Percentiles rank a stretch among this genome's conserved stretches.
These are phyloP conservation scores for Apodemia mormo DNA, from an alignment of 2,888 invertebrate species.

Conservation along the genomic window DNA sequence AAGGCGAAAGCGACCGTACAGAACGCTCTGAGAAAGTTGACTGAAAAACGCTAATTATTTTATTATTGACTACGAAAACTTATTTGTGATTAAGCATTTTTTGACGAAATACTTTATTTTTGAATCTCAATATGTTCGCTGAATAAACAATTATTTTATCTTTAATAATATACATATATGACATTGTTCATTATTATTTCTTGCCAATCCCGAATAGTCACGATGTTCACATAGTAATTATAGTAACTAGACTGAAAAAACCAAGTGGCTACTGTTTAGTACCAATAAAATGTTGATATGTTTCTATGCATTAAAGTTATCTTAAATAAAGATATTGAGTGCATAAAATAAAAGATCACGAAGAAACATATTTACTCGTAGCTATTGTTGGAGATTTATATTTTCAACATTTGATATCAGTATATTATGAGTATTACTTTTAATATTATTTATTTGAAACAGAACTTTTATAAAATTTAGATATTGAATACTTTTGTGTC, in stretches of 20 bases:
- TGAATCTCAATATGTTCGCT: conserved; percentile 23
- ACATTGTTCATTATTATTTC: conserved; percentile 24
- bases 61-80: conserved; percentile 43
- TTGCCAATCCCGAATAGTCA: conserved; percentile 29
- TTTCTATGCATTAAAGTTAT: conserved; percentile 23
- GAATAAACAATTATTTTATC: conserved; percentile 7
- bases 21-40: conserved; percentile 79
- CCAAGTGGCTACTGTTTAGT: background rate
- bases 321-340: background rate
- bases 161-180: conserved; percentile 11
- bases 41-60: conserved; percentile 73
- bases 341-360: background rate
- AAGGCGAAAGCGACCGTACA: conserved; percentile 80
- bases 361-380: conserved; percentile 1
- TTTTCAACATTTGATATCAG: conserved; percentile 14
- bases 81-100: conserved; percentile 69
- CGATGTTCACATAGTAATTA: conserved; percentile 30
- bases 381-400: conserved; percentile 11
- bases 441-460: conserved; percentile 20
- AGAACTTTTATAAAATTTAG: conserved; percentile 13
- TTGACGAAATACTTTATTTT: conserved; percentile 38
- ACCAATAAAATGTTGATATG: conserved; percentile 17
- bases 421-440: conserved; percentile 7
- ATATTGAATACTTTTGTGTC: conserved; percentile 16
- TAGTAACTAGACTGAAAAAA: conserved; percentile 29